phyloP scores from a whole-genome alignment of 2,113 vertebrate species.

The Cranoglanis bouderius region DNA sequence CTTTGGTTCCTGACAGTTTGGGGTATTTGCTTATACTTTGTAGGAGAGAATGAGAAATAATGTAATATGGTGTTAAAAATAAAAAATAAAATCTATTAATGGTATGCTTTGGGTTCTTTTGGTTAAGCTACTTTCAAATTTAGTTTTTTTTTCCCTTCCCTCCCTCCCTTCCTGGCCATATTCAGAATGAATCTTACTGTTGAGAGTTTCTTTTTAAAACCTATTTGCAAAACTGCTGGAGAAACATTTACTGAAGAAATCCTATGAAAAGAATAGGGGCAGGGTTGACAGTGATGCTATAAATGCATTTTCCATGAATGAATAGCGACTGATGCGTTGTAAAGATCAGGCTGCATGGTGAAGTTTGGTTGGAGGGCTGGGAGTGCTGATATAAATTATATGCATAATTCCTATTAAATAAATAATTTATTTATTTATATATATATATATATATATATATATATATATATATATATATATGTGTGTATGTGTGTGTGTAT shows the following conservation, averaged over 20 bases:
- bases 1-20: neutral
- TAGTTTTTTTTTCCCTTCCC: neutral
- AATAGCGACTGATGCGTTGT: neutral
- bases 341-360: neutral
- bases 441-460: neutral
- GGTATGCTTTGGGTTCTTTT: neutral
- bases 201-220: neutral
- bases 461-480: no score
- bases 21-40: neutral
- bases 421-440: no score
- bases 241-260: neutral
- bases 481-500: no score
- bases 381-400: neutral
- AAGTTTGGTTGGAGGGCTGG: neutral
- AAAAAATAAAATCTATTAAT: neutral
- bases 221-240: neutral
- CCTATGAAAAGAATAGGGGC: neutral
- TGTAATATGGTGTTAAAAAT: neutral
- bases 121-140: neutral
- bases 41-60: neutral
- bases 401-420: neutral
- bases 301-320: neutral
- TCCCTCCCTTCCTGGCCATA: neutral
- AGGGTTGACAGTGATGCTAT: neutral
- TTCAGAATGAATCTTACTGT: neutral